Evolutionary conservation across 92 coral and sea anemone genomes (phyloP), one percentile per base, ranked within the genome.

Genomic region (Actinostola sp.): DNA sequence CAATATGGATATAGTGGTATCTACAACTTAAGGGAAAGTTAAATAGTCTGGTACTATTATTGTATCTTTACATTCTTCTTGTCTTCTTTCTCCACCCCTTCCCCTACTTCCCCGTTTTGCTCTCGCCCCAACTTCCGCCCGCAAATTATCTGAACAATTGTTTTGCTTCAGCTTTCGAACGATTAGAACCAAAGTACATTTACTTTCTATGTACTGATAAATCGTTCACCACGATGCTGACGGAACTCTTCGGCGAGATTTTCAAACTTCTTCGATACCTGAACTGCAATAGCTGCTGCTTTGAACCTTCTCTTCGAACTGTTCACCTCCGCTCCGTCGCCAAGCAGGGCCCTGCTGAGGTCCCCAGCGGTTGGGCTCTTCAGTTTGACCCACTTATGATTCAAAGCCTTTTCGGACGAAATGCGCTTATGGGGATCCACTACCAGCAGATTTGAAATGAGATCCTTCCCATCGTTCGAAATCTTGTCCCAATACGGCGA

Each of bases 401-500:
- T 26, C 58, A 95, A 81, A 6, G 88, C 91, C 29, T 95, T 85
- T 64, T 95, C 97, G 0, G 99, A 97, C 0, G 92, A 58, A 54
- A 45, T 79, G 23, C 99, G 71, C 49, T 71, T 43, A 24, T 61
- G 85, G 9, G 91, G 80, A 3, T 81, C 88, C 30, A 88, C 97
- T 19, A 91, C 92, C 20, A 95, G 80, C 27, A 95, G 76, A 33
- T 82, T 70, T 17, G 91, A 82, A 67, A 95, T 81, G 2, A 95
- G 82, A 45, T 95, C 97, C 76, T 92, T 95, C 24, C 97, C 99
- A 12, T 77, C 77, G 30, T 81, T 74, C 8, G 99, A 95, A 29
- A 95, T 78, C 16, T 75, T 65, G 48, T 95, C 99, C 99, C 99
- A 95, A 62, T 95, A 95, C 0, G 99, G 99, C 3, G 99, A 85